Base-by-base conservation (phyloP, 2,113 vertebrate species). In the Plecturocebus donacophilus region DNA sequence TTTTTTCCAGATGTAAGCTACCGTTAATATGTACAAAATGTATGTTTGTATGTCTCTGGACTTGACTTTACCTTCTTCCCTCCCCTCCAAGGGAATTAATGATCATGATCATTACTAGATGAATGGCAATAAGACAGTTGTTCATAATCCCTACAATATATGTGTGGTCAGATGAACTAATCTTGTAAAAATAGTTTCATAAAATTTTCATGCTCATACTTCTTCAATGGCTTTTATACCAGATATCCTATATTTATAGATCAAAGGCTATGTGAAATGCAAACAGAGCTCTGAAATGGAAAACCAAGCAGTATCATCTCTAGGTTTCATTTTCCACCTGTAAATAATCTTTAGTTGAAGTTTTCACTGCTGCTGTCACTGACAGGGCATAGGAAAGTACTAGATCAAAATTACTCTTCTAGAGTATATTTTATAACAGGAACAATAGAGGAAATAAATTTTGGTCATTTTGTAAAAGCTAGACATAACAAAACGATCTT, bases 381-480 rank as follows among this genome's bases (percentile, higher is more conserved):
- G n/a, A 27, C 56, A 88, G 32, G 45, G 30, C 27, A 70, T 80
- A 90, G 61, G 21, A 64, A 90, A 85, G 73, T 82, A 75, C 6
- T 88, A n/a, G 91, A 94, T 84, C 54, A 0, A 1, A 90, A 54
- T 97, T 25, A 64, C 27, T 97, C 82, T 98, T 87, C 61, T 45
- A 61, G 76, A 79, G 35, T 76, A 52, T 70, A 90, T 87, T 95
- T 95, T 97, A 86, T 76, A 97, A 87, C 49, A 88, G 47, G 32
- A 90, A 96, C 47, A 97, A 79, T 86, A 58, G 40, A 85, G 42
- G 66, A 96, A 88, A 95, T 90, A 95, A 45, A 94, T 93, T 93
- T 93, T 76, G 70, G 45, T 71, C 66, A 94, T 94, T 96, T 95
- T 45, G 8, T 42, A 27, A 90, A 97, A 94, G 73, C 38, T 87